Percentiles rank a stretch among this genome's conserved stretches.
Evolutionary conservation across 2,113 vertebrate genomes (phyloP).

Genomic region (Sander vitreus): DNA sequence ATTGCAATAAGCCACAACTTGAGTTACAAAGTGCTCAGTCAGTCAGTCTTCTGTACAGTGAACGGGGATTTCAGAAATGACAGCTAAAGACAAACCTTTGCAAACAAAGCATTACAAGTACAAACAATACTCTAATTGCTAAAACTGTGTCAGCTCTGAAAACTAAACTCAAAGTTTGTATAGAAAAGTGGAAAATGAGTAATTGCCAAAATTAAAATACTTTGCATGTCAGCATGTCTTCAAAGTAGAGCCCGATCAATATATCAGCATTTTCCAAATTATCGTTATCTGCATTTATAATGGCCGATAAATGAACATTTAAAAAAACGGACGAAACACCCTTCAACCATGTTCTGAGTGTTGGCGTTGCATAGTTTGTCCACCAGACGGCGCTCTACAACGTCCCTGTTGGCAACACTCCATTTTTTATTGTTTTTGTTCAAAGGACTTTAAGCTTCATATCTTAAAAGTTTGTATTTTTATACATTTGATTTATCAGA

Average conservation of each 20-base stretch:
- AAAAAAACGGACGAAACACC: too few relatives aligned
- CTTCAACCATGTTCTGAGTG: too few relatives aligned
- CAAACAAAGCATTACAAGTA: background rate
- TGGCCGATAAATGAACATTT: too few relatives aligned
- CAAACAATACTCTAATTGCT: background rate
- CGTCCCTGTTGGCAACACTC: too few relatives aligned
- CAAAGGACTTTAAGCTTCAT: too few relatives aligned
- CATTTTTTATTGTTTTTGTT: too few relatives aligned
- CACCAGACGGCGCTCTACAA: too few relatives aligned
- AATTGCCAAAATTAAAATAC: background rate
- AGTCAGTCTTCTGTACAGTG: slow-evolving; percentile 29
- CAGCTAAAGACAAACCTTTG: background rate
- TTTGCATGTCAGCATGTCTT: background rate
- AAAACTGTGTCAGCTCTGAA: background rate
- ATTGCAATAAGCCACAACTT: slow-evolving; percentile 36
- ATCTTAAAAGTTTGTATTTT: too few relatives aligned
- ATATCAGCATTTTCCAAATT: too few relatives aligned
- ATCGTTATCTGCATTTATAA: too few relatives aligned
- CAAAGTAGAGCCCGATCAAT: background rate
- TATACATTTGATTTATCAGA: too few relatives aligned
- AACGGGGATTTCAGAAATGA: background rate
- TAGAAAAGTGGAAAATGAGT: background rate
- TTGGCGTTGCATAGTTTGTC: too few relatives aligned
- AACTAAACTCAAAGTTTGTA: background rate
- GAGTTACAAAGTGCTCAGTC: slow-evolving; percentile 41